phyloP scores from a whole-genome alignment of 1,140 invertebrate genomes.

The Anoplophora glabripennis region DNA sequence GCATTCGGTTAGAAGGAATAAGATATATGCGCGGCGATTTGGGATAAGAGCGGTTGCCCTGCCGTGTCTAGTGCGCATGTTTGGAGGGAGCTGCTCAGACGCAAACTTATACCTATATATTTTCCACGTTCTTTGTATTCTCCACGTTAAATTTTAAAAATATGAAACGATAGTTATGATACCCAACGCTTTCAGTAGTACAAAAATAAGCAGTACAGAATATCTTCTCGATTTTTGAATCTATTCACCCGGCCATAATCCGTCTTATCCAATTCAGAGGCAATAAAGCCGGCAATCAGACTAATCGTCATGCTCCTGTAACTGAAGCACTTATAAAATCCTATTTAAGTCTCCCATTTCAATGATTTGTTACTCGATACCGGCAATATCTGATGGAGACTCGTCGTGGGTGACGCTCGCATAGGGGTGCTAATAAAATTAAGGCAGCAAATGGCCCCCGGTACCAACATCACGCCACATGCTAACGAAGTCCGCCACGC shows the following conservation, averaged over 20 bases:
- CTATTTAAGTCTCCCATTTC: too few relatives aligned
- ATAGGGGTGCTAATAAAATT: slow-evolving; percentile 33
- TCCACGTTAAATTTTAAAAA: too few relatives aligned
- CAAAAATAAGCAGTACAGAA: not conserved
- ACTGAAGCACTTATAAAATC: too few relatives aligned
- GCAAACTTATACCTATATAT: too few relatives aligned
- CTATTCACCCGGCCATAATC: not conserved
- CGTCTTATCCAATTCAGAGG: not conserved
- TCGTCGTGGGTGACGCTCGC: not conserved
- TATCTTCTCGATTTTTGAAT: not conserved
- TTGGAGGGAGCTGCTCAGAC: too few relatives aligned
- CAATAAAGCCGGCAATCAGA: not conserved
- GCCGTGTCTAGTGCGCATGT: too few relatives aligned
- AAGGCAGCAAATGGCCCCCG: slow-evolving; percentile 35
- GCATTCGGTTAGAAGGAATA: too few relatives aligned
- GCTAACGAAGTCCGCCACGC: slow-evolving; percentile 12
- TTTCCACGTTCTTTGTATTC: too few relatives aligned
- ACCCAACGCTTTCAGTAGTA: not conserved
- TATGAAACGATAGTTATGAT: too few relatives aligned
- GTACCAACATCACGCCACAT: slow-evolving; percentile 36
- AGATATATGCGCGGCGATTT: too few relatives aligned
- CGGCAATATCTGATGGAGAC: not conserved
- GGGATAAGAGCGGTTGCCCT: too few relatives aligned
- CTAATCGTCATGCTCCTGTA: too few relatives aligned
- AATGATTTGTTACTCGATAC: not conserved